Evolutionary conservation across 2,888 invertebrate genomes (phyloP).

Genomic region (Exephanes ischioxanthus): DNA sequence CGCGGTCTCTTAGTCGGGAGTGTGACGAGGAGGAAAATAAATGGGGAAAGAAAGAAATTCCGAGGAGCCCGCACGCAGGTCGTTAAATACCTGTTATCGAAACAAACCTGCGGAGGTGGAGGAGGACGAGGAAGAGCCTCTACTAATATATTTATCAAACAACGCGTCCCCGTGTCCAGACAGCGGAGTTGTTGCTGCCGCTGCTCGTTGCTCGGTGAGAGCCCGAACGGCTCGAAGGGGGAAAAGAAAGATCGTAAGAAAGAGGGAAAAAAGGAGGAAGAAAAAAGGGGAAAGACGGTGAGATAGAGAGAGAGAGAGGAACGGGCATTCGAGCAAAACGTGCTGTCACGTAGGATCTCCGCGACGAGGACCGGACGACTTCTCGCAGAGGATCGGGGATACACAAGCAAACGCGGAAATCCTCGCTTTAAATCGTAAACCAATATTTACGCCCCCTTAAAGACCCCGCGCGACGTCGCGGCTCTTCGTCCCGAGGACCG

Average conservation of each 20-base stretch:
- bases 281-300: not conserved
- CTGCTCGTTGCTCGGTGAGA: constrained; percentile 26
- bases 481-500: constrained; percentile 43
- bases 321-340: constrained; percentile 53
- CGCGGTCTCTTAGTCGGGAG: not conserved
- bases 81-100: constrained; percentile 78
- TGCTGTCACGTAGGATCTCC: constrained; percentile 52
- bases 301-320: constrained; percentile 30
- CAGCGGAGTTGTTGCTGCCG: constrained; percentile 35
- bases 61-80: constrained; percentile 38
- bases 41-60: constrained; percentile 56
- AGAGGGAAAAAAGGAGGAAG: constrained; percentile 33
- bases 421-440: constrained; percentile 80
- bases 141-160: constrained; percentile 82
- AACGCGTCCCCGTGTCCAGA: constrained; percentile 65
- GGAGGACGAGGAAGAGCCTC: constrained; percentile 60
- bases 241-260: constrained; percentile 25
- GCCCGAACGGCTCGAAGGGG: not conserved
- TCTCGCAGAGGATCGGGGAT: constrained; percentile 68
- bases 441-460: constrained; percentile 80
- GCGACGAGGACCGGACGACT: constrained; percentile 51
- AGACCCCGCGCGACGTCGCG: constrained; percentile 56
- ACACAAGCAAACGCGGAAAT: constrained; percentile 74
- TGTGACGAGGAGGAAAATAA: constrained; percentile 8
- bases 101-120: constrained; percentile 73